Evolutionary conservation across 1,140 invertebrate genomes (phyloP).

Genomic region (Arctopsyche grandis): DNA sequence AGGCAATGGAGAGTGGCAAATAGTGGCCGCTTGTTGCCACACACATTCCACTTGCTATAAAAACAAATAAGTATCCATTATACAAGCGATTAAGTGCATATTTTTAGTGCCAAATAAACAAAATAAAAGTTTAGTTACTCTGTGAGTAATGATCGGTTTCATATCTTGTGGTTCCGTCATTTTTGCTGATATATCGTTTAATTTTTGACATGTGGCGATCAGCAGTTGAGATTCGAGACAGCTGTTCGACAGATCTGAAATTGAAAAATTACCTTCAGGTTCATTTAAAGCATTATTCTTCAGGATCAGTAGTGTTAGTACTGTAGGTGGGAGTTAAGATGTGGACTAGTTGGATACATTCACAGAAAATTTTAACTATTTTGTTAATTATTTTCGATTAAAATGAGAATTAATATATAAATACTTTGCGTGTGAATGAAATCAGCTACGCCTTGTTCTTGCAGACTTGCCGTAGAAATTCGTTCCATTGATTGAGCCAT

Average conservation of each 20-base stretch:
- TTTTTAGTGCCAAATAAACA: conserved; percentile 23
- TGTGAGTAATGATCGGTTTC: conserved; percentile 62
- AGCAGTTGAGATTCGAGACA: conserved; percentile 60
- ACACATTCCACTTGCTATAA: conserved; percentile 77
- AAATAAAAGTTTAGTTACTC: conserved; percentile 58
- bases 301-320: no score
- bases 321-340: neutral
- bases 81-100: neutral
- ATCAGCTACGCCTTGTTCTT: conserved; percentile 61
- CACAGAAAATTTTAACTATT: neutral
- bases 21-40: conserved; percentile 72
- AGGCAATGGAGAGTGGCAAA: conserved; percentile 74
- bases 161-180: conserved; percentile 55
- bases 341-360: neutral
- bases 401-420: neutral
- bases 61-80: conserved; percentile 26
- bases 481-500: conserved; percentile 81
- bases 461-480: conserved; percentile 66
- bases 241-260: conserved; percentile 49
- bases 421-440: conserved; percentile 58
- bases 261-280: neutral
- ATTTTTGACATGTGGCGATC: conserved; percentile 59
- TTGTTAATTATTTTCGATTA: no score
- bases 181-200: conserved; percentile 57
- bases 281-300: no score